These are phyloP conservation scores for Coelogynopora nodosa DNA, from an alignment of 2,888 invertebrate species.

Conservation along the genomic window DNA sequence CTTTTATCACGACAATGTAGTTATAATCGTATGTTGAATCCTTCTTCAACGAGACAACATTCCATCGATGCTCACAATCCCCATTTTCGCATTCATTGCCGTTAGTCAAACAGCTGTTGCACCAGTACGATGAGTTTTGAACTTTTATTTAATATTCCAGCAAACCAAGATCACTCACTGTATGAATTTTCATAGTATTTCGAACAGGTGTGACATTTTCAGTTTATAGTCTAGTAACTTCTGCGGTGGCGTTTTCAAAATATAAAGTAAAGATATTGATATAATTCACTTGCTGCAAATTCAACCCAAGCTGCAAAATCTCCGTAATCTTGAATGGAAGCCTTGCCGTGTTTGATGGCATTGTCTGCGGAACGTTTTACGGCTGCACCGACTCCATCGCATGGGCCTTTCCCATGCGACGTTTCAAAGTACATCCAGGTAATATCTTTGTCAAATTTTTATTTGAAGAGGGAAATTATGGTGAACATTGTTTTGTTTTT, in stretches of 20 bases:
- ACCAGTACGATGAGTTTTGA: not conserved
- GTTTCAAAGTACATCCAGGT: conserved; percentile 35
- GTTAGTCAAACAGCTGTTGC: not conserved
- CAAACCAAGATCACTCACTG: not conserved
- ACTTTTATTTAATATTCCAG: not conserved
- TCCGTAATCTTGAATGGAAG: conserved; percentile 28
- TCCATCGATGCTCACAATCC: not conserved
- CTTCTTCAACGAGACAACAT: conserved; percentile 30
- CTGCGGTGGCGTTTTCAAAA: not conserved
- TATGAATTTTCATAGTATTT: not conserved
- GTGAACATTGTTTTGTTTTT: conserved; percentile 38
- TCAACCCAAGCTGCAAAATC: conserved; percentile 5
- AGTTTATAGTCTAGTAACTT: not conserved
- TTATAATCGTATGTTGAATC: not conserved
- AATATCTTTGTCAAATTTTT: not conserved
- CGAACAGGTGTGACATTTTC: not conserved
- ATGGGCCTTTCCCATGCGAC: no score
- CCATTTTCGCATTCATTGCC: not conserved
- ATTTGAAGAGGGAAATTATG: not conserved
- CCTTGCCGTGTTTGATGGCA: conserved; percentile 26
- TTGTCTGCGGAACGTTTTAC: conserved; percentile 17
- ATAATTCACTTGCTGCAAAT: not conserved
- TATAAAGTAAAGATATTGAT: not conserved
- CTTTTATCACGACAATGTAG: conserved; percentile 8
- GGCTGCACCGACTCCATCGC: no score